phyloP scores from a whole-genome alignment of 2,113 vertebrate genomes.

The Hydrolagus affinis region DNA sequence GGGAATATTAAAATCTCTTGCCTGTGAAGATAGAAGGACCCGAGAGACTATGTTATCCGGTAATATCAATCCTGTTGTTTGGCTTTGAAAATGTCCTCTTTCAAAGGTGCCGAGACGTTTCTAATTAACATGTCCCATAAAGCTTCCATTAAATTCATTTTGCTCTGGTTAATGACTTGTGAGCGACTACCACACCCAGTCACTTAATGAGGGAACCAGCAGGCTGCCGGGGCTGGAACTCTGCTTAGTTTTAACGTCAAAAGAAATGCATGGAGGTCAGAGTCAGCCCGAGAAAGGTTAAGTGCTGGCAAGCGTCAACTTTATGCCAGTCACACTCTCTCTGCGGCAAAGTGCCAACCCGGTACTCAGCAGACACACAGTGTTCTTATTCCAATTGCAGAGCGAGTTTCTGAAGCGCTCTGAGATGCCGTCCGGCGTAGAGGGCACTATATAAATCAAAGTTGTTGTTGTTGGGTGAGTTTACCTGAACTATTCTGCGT shows the following conservation, averaged over 20 bases:
- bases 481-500: too few species aligned
- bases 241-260: not conserved
- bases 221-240: not conserved
- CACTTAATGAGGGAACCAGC: not conserved
- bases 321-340: too few species aligned
- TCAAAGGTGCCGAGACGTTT: not conserved
- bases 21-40: constrained; percentile 5
- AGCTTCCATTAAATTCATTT: not conserved
- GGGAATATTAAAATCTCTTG: not conserved
- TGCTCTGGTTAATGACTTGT: not conserved
- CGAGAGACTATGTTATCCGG: not conserved
- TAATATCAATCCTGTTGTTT: not conserved
- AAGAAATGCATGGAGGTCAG: too few species aligned
- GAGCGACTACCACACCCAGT: not conserved
- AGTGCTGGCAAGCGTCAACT: too few species aligned
- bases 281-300: too few species aligned
- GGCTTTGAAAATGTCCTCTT: not conserved
- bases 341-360: too few species aligned
- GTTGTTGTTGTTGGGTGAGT: not conserved
- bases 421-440: too few species aligned
- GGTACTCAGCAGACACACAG: too few species aligned
- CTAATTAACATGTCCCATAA: constrained; percentile 22
- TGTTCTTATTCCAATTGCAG: too few species aligned
- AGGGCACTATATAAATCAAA: not conserved
- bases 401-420: too few species aligned